phyloP scores from a whole-genome alignment of 2,888 invertebrate species.

The Cristatella mucedo region DNA sequence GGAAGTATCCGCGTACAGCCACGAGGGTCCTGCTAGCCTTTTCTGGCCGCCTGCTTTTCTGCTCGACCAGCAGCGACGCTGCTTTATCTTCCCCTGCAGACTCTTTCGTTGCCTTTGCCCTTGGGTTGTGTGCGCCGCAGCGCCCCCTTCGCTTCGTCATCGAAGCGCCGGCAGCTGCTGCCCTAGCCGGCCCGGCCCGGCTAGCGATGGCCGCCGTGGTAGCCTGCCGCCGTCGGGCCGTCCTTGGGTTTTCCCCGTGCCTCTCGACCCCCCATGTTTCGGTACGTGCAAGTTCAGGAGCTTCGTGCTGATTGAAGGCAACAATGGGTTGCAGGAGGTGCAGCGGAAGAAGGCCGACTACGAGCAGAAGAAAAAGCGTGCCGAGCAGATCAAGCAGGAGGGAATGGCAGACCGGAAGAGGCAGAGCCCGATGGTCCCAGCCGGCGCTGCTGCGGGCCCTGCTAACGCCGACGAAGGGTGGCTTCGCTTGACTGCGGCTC shows the following conservation, averaged over 20 bases:
- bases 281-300: slow-evolving; percentile 16
- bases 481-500: too few relatives aligned
- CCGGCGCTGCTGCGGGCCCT: too few relatives aligned
- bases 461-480: too few relatives aligned
- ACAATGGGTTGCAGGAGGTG: slow-evolving; percentile 23
- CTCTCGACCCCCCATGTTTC: slow-evolving; percentile 15
- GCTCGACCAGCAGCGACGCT: too few relatives aligned
- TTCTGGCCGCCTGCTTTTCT: too few relatives aligned
- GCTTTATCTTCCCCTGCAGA: too few relatives aligned
- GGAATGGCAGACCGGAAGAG: slow-evolving; percentile 26
- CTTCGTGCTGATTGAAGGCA: not conserved
- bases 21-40: too few relatives aligned
- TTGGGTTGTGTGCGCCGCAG: too few relatives aligned
- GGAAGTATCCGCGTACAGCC: too few relatives aligned
- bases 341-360: slow-evolving; percentile 33
- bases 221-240: not conserved
- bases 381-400: slow-evolving; percentile 23
- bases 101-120: too few relatives aligned
- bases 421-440: too few relatives aligned
- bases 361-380: slow-evolving; percentile 28
- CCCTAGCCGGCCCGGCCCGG: slow-evolving; percentile 1
- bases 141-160: too few relatives aligned
- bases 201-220: not conserved
- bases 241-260: slow-evolving; percentile 11
- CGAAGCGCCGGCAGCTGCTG: not conserved